phyloP scores from a whole-genome alignment of 1,140 invertebrate species.

The Neuroterus valhalla region DNA sequence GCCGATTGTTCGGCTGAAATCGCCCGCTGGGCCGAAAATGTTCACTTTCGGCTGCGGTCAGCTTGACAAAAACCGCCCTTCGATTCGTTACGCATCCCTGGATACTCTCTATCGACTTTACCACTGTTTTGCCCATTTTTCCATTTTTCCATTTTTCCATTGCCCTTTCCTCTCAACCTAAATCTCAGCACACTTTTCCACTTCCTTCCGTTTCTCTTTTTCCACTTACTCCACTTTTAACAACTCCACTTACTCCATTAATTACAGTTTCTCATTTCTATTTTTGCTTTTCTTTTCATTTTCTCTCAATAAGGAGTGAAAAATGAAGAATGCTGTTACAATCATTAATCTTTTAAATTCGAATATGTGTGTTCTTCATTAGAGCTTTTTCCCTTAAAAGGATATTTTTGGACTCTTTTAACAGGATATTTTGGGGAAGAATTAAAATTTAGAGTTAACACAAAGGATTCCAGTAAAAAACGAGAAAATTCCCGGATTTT shows the following conservation, averaged over 20 bases:
- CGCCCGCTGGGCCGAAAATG: conserved; percentile 65
- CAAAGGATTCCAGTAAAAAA: too few relatives aligned
- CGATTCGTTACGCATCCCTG: conserved; percentile 67
- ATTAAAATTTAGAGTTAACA: too few relatives aligned
- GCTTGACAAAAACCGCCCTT: conserved; percentile 65
- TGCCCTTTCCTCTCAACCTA: conserved; percentile 6
- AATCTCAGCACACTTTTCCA: conserved; percentile 19
- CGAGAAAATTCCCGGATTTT: too few relatives aligned
- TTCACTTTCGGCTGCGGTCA: conserved; percentile 67
- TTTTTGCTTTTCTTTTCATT: not conserved
- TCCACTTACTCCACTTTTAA: conserved; percentile 8
- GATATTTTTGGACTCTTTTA: too few relatives aligned
- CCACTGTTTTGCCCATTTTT: conserved; percentile 29
- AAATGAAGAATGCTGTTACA: too few relatives aligned
- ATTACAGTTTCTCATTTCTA: conserved; percentile 32
- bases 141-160: too few relatives aligned
- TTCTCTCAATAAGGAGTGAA: not conserved
- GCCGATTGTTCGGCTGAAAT: conserved; percentile 47
- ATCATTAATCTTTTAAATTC: too few relatives aligned
- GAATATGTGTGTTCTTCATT: too few relatives aligned
- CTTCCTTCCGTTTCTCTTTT: conserved; percentile 21
- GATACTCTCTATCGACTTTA: conserved; percentile 36
- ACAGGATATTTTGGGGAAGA: too few relatives aligned
- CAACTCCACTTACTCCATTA: conserved; percentile 22
- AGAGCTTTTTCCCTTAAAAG: too few relatives aligned